These are phyloP conservation scores for Melangyna quadrimaculata DNA, from an alignment of 2,888 invertebrate species.

Conservation along the genomic window DNA sequence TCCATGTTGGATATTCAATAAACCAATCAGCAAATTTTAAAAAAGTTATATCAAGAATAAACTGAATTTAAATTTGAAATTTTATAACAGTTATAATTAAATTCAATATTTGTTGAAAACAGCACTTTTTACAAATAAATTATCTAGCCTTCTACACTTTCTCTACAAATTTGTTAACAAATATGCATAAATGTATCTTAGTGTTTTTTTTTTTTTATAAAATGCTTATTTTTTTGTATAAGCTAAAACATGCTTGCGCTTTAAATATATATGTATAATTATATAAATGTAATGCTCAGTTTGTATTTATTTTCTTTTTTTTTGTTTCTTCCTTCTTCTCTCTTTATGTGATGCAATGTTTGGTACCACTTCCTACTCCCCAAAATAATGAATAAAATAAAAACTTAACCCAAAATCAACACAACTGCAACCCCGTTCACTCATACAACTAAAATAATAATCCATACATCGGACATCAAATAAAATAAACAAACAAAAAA, in stretches of 20 bases:
- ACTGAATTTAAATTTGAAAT: not conserved
- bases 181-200: not conserved
- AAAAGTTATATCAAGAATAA: not conserved
- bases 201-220: too few species aligned
- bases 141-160: not conserved
- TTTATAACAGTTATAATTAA: not conserved
- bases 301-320: slow-evolving; percentile 48
- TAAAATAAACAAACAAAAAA: slow-evolving; percentile 8
- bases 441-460: slow-evolving; percentile 28
- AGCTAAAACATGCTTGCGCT: slow-evolving; percentile 54
- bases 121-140: too few species aligned
- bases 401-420: slow-evolving; percentile 47
- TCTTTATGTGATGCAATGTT: slow-evolving; percentile 74
- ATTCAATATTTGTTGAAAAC: too few species aligned
- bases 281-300: slow-evolving; percentile 57
- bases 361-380: slow-evolving; percentile 71
- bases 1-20: too few species aligned
- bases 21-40: too few species aligned
- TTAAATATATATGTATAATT: slow-evolving; percentile 9
- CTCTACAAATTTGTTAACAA: not conserved
- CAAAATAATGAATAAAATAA: slow-evolving; percentile 26
- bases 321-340: slow-evolving; percentile 69
- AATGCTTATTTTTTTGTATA: too few species aligned
- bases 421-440: slow-evolving; percentile 46
- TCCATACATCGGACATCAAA: slow-evolving; percentile 1